These are phyloP conservation scores for Malthinus flaveolus DNA, from an alignment of 2,888 invertebrate species.

Conservation along the genomic window DNA sequence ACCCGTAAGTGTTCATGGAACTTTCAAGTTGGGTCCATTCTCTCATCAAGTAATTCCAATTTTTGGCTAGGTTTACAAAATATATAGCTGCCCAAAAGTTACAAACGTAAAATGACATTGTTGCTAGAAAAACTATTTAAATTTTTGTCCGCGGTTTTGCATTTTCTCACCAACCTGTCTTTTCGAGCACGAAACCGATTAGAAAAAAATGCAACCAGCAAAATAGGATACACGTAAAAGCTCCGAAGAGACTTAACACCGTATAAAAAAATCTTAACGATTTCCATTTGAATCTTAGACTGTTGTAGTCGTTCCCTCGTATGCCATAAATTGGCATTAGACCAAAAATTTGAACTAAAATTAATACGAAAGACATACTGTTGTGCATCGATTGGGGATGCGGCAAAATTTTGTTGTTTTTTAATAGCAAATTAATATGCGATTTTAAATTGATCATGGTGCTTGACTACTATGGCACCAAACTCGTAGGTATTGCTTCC, in stretches of 20 bases:
- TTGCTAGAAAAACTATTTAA: constrained; percentile 37
- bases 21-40: constrained; percentile 34
- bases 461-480: background rate
- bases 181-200: constrained; percentile 41
- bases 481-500: background rate
- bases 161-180: constrained; percentile 41
- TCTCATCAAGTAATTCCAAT: constrained; percentile 53
- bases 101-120: constrained; percentile 44
- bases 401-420: constrained; percentile 7
- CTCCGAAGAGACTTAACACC: constrained; percentile 33
- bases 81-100: constrained; percentile 48
- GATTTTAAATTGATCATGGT: constrained; percentile 1
- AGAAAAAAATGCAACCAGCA: constrained; percentile 41
- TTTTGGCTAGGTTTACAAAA: constrained; percentile 56
- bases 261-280: constrained; percentile 18
- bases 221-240: constrained; percentile 37
- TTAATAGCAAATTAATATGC: background rate
- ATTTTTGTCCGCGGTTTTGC: background rate
- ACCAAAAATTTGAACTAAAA: constrained; percentile 18
- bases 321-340: constrained; percentile 24
- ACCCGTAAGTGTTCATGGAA: constrained; percentile 32
- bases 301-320: constrained; percentile 1
- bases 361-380: constrained; percentile 38
- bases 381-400: constrained; percentile 36
- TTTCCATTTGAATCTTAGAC: constrained; percentile 20